A percentile compares a stretch with the other conserved stretches of the same genome.
Conservation (phyloP, 2,113 vertebrate genomes). For the Chlamydotis undulata region DNA sequence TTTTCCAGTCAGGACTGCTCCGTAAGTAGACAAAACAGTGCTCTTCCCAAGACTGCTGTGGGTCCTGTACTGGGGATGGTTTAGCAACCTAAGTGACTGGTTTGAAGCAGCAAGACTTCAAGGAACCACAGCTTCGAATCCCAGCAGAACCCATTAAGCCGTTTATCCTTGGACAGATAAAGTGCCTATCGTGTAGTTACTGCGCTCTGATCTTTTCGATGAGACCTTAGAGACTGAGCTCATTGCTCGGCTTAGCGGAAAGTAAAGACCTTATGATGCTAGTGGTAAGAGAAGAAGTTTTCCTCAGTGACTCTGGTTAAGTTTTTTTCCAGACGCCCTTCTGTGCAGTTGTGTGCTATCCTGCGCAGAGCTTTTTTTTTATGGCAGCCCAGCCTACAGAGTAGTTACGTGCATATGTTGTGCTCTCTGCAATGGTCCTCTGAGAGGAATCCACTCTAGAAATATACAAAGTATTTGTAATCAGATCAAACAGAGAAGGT, state of each 20-base stretch:
- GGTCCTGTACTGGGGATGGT: neutral
- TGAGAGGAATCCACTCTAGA: neutral
- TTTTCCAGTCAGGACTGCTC: fast-evolving
- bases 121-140: neutral
- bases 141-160: conserved; percentile 6
- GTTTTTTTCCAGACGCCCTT: conserved; percentile 25
- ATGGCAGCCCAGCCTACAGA: neutral
- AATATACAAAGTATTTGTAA: neutral
- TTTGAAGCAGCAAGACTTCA: neutral
- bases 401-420: neutral
- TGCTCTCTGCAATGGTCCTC: neutral
- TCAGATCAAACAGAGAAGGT: conserved; percentile 17
- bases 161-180: neutral
- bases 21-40: neutral
- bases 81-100: neutral
- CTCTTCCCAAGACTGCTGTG: neutral
- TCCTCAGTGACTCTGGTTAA: neutral
- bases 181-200: neutral
- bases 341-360: neutral
- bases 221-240: conserved; percentile 35
- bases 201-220: neutral
- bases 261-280: neutral
- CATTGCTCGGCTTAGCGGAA: neutral
- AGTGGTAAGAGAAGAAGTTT: conserved; percentile 35
- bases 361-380: neutral